A percentile compares a stretch with the other conserved stretches of the same genome.
Conservation (phyloP, 2,888 invertebrate genomes). For the Homarus gammarus region DNA sequence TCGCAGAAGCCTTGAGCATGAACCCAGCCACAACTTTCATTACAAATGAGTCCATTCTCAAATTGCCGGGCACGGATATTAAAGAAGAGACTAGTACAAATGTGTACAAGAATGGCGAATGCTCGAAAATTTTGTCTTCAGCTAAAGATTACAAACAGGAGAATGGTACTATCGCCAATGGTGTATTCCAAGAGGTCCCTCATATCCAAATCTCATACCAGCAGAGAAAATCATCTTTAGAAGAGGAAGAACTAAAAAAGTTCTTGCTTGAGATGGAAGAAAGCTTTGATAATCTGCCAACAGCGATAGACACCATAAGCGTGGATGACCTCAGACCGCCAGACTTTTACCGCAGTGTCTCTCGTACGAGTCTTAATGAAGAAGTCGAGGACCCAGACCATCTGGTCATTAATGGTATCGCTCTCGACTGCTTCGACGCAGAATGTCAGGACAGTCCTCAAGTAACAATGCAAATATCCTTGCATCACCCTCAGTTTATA, state of each 20-base stretch:
- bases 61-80: too few relatives aligned
- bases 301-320: conserved; percentile 31
- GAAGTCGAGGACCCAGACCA: conserved; percentile 14
- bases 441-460: not conserved
- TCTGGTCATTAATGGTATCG: not conserved
- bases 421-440: not conserved
- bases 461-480: not conserved
- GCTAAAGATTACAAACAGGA: too few relatives aligned
- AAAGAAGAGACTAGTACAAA: too few relatives aligned
- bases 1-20: too few relatives aligned
- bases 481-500: not conserved
- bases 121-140: too few relatives aligned
- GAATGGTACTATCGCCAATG: not conserved
- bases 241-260: conserved; percentile 57
- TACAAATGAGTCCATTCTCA: too few relatives aligned
- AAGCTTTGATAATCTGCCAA: conserved; percentile 40
- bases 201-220: conserved; percentile 23
- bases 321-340: conserved; percentile 65
- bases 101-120: too few relatives aligned
- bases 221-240: conserved; percentile 22
- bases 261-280: conserved; percentile 54
- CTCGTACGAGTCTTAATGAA: conserved; percentile 35
- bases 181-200: conserved; percentile 15
- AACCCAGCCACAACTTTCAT: too few relatives aligned
- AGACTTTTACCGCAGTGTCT: conserved; percentile 70